Percentiles rank a stretch among this genome's conserved stretches.
phyloP scores from a whole-genome alignment of 2,113 vertebrate genomes.

The Zosterops hypoxanthus region DNA sequence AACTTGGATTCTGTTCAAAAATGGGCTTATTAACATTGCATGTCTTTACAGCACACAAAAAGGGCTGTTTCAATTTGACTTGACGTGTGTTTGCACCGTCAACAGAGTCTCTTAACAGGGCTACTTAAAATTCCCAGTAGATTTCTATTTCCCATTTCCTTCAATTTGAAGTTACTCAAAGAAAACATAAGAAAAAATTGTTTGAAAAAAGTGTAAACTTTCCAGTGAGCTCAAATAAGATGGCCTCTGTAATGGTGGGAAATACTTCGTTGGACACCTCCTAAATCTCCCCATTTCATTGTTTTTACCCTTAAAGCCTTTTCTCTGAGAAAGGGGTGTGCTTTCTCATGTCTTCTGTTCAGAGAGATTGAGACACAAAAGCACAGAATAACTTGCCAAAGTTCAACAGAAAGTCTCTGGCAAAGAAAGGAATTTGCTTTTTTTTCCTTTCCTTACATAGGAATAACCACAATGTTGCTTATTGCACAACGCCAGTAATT shows the following conservation, averaged over 20 bases:
- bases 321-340: neutral
- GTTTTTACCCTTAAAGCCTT: neutral
- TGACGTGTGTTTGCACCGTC: neutral
- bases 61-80: neutral
- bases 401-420: slow-evolving; percentile 22
- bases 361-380: neutral
- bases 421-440: neutral
- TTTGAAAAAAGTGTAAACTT: neutral
- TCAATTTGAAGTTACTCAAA: neutral
- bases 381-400: neutral
- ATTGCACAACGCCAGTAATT: slow-evolving; percentile 35
- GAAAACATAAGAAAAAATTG: neutral
- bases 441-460: slow-evolving; percentile 6
- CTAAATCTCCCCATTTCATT: neutral
- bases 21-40: neutral
- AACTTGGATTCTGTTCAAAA: neutral
- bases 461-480: slow-evolving; percentile 21
- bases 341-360: neutral
- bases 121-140: neutral
- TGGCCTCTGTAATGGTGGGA: neutral
- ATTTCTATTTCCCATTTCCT: neutral
- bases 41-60: neutral
- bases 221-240: neutral
- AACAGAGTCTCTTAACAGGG: neutral
- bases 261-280: neutral